These are phyloP conservation scores for Microplitis mediator DNA, from an alignment of 1,140 invertebrate genomes.

Conservation along the genomic window DNA sequence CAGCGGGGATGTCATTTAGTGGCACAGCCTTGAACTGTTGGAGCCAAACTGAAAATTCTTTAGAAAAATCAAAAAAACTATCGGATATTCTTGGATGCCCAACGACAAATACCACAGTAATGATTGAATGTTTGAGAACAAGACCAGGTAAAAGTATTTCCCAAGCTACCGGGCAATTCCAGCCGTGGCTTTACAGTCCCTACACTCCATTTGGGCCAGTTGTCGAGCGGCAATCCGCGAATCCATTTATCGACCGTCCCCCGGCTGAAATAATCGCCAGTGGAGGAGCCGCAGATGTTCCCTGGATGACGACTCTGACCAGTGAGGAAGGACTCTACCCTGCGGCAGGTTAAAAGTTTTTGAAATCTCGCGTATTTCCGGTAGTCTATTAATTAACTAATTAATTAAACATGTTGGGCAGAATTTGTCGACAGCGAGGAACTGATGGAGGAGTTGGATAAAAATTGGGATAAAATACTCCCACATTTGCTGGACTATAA, in stretches of 20 bases:
- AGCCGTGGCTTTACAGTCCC: constrained; percentile 63
- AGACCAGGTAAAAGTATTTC: constrained; percentile 66
- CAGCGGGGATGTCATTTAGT: constrained; percentile 78
- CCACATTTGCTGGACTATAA: constrained; percentile 66
- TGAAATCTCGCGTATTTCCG: constrained; percentile 58
- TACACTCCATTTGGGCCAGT: constrained; percentile 69
- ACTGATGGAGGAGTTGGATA: constrained; percentile 57
- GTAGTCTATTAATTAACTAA: constrained; percentile 19
- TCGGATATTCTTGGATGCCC: constrained; percentile 74
- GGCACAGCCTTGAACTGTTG: constrained; percentile 76
- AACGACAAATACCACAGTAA: constrained; percentile 59
- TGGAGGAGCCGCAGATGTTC: constrained; percentile 63
- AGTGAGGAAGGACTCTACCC: constrained; percentile 70
- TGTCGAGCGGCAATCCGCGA: constrained; percentile 56
- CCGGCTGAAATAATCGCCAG: constrained; percentile 63
- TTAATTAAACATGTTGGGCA: too few relatives aligned
- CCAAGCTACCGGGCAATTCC: constrained; percentile 54
- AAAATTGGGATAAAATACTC: constrained; percentile 62
- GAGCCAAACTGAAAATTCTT: constrained; percentile 71
- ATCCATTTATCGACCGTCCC: constrained; percentile 65
- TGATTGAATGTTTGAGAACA: constrained; percentile 74
- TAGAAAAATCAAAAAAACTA: constrained; percentile 71
- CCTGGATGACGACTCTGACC: constrained; percentile 66
- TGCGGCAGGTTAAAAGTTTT: constrained; percentile 59
- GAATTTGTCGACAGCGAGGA: too few relatives aligned